These are phyloP conservation scores for Chironomus riparius DNA, from an alignment of 2,888 invertebrate genomes.

Conservation along the genomic window DNA sequence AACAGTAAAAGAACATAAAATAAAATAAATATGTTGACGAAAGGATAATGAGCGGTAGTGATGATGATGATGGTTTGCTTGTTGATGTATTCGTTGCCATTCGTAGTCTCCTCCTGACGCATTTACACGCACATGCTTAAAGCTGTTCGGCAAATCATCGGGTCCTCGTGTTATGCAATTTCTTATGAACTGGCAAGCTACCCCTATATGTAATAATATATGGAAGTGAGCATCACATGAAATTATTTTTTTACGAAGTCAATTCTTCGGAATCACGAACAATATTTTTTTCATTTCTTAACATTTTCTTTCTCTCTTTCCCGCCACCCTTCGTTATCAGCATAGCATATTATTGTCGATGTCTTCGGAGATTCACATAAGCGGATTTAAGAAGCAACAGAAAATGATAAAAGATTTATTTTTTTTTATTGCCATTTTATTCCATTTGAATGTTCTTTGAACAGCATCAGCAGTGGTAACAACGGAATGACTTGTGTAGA, in stretches of 20 bases:
- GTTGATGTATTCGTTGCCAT: neutral
- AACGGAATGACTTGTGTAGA: neutral
- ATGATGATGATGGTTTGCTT: conserved; percentile 3
- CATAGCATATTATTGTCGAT: neutral
- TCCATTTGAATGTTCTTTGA: neutral
- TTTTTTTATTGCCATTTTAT: conserved; percentile 13
- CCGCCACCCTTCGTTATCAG: neutral
- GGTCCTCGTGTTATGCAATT: neutral
- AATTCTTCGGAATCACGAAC: neutral
- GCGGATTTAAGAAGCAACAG: conserved; percentile 19
- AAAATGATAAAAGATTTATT: conserved; percentile 14
- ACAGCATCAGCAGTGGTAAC: neutral
- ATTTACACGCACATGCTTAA: conserved; percentile 3
- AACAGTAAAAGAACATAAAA: neutral
- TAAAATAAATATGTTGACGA: neutral
- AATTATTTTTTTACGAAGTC: neutral
- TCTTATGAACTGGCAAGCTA: neutral
- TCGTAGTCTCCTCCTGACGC: conserved; percentile 10
- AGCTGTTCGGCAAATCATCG: neutral
- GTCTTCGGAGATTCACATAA: conserved; percentile 24
- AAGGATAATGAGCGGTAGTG: conserved; percentile 12
- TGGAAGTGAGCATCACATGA: no score
- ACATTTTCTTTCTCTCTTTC: neutral
- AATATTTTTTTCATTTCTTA: neutral
- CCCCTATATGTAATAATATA: neutral